These are phyloP conservation scores for Crypturellus undulatus DNA, from an alignment of 2,113 vertebrate genomes.

Conservation along the genomic window DNA sequence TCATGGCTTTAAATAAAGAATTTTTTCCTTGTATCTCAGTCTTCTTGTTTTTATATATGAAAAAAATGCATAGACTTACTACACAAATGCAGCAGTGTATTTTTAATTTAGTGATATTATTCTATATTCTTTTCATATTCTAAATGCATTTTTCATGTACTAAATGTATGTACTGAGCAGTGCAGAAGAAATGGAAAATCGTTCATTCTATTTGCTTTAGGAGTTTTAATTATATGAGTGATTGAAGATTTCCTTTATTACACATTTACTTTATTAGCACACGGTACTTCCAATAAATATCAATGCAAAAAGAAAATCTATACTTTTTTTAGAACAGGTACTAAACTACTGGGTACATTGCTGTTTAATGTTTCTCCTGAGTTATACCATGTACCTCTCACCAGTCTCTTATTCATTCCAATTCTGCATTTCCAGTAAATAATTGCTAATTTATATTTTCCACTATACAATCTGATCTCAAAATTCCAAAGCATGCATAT, in stretches of 20 bases:
- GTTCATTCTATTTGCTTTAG: background rate
- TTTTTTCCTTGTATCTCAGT: background rate
- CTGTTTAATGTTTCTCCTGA: background rate
- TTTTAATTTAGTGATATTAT: background rate
- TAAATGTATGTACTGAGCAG: background rate
- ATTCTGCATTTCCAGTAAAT: background rate
- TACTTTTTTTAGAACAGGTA: background rate
- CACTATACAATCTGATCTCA: background rate
- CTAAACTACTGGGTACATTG: background rate
- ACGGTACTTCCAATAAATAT: background rate
- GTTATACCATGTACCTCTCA: accelerated
- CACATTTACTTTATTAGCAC: background rate
- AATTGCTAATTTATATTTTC: background rate
- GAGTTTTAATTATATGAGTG: background rate
- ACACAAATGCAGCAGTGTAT: background rate
- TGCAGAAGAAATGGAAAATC: background rate
- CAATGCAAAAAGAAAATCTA: background rate
- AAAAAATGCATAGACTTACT: background rate
- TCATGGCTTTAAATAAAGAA: background rate
- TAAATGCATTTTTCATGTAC: background rate
- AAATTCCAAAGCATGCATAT: background rate
- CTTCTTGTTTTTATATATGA: background rate
- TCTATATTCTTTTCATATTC: background rate
- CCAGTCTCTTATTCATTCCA: background rate
- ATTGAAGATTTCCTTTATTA: background rate